These are phyloP conservation scores for Podarcis siculus DNA, from an alignment of 2,797 vertebrate species.

Conservation along the genomic window DNA sequence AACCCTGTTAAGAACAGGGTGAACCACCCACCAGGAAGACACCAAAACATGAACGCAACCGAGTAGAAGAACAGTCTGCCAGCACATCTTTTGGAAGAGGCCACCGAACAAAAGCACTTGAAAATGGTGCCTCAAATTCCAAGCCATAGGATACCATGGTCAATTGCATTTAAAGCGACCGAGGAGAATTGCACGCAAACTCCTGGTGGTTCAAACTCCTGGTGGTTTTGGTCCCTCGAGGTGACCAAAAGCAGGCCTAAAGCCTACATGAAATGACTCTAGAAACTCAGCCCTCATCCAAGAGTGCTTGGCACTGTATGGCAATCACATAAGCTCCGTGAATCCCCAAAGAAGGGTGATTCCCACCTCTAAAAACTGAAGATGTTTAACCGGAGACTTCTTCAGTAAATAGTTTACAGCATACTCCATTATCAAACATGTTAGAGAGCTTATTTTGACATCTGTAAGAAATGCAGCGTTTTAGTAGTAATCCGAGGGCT, in stretches of 20 bases:
- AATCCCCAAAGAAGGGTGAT: background rate
- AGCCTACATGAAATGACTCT: background rate
- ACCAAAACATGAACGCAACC: background rate
- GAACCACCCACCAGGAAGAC: background rate
- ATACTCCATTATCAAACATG: background rate
- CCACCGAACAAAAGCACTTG: too few relatives aligned
- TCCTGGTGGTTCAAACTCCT: background rate
- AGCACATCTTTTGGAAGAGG: background rate
- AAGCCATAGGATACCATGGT: background rate
- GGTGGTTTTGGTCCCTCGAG: background rate
- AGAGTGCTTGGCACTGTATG: background rate
- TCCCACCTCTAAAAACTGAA: background rate
- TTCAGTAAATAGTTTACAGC: background rate
- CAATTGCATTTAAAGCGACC: background rate
- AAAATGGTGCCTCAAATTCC: background rate
- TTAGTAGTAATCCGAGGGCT: background rate
- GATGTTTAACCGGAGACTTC: background rate
- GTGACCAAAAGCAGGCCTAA: background rate
- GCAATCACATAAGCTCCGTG: background rate
- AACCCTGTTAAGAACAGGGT: background rate
- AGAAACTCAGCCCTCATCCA: background rate
- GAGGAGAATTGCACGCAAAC: background rate
- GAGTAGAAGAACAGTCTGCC: background rate
- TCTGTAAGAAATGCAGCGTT: background rate
- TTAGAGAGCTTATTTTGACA: background rate